Base-by-base conservation (phyloP, 2,888 invertebrate species). In the Tryphoninae sp. region DNA sequence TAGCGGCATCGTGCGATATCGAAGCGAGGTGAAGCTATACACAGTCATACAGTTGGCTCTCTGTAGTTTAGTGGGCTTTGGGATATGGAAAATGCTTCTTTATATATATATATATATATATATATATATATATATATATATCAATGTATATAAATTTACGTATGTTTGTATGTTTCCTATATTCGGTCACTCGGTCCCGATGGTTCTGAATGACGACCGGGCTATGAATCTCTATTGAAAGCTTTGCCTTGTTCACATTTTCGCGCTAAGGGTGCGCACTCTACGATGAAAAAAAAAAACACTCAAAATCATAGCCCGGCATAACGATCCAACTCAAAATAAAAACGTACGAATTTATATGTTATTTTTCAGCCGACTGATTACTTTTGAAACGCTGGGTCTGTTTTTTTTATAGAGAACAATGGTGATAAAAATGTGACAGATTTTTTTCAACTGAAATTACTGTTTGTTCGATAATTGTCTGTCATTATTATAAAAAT, bases 1-100 rank as follows among this genome's bases (percentile, higher is more conserved):
- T 77, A 76, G 76, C 82, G 79, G 82, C 79, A 69, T 79, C 68
- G 73, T 64, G 67, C 79, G 82, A 82, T 82, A 82, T 79, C 76
- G 82, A 58, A 69, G 69, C 76, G 68, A 61, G 68, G 53, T 69
- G 69, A 69, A 53, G 76, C 68, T 69, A 62, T 77, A 77, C 69
- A 69, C 69, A 69, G 76, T 76, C 67, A 68, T 65, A 58, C 58
- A 65, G 65, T 78, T 69, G 45, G 74, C 62, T 22, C 26, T 61
- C 59, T 49, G 68, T 72, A 76, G 81, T 75, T 72, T 67, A 76
- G 71, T 62, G 67, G 16, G 81, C 71, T 75, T 61, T 67, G 61
- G 81, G 67, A 78, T 78, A 79, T 72, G 45, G 74, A 59, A 22
- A 23, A 6, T 72, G 65, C 40, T 58, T 65, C 33, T 71, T 23